phyloP scores from a whole-genome alignment of 30 jellyfish, hydroid and myxozoan genomes.

The Pelagia noctiluca region DNA sequence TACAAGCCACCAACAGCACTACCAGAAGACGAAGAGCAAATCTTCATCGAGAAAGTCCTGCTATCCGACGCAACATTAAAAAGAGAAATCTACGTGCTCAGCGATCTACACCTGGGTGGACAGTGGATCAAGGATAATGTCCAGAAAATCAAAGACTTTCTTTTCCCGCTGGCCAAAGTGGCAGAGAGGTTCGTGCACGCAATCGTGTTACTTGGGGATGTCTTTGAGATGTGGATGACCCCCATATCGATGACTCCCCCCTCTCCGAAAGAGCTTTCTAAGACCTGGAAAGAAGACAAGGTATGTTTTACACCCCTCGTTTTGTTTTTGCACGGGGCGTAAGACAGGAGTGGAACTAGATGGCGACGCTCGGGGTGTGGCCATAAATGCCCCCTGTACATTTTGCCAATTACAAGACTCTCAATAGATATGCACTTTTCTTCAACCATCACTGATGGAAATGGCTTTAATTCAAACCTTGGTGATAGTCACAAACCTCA shows the following conservation, averaged over 20 bases:
- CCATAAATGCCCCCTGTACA: too few relatives aligned
- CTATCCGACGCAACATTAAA: not conserved
- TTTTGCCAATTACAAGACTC: too few relatives aligned
- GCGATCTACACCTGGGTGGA: conserved; percentile 64
- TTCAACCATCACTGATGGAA: too few relatives aligned
- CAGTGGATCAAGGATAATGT: conserved; percentile 43
- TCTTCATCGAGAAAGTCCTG: conserved; percentile 21
- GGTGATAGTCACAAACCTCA: too few relatives aligned
- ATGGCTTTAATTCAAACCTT: too few relatives aligned
- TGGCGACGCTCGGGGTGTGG: too few relatives aligned
- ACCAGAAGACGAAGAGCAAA: conserved; percentile 34
- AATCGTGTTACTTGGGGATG: conserved; percentile 49
- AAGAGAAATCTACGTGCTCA: conserved; percentile 42
- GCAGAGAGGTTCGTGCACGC: conserved; percentile 40
- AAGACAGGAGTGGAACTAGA: too few relatives aligned
- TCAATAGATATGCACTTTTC: too few relatives aligned
- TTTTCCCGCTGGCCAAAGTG: conserved; percentile 17
- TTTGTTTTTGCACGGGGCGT: too few relatives aligned
- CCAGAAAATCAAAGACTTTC: conserved; percentile 23
- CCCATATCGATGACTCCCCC: conserved; percentile 55
- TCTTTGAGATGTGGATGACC: conserved; percentile 64
- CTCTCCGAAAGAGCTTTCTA: conserved; percentile 6
- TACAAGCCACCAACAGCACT: conserved; percentile 52
- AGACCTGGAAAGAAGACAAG: conserved; percentile 31
- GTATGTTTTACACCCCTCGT: conserved; percentile 38